Evolutionary conservation across 2,888 invertebrate species (phyloP), one percentile per base, ranked within the genome.

Genomic region (Apantesis nais): DNA sequence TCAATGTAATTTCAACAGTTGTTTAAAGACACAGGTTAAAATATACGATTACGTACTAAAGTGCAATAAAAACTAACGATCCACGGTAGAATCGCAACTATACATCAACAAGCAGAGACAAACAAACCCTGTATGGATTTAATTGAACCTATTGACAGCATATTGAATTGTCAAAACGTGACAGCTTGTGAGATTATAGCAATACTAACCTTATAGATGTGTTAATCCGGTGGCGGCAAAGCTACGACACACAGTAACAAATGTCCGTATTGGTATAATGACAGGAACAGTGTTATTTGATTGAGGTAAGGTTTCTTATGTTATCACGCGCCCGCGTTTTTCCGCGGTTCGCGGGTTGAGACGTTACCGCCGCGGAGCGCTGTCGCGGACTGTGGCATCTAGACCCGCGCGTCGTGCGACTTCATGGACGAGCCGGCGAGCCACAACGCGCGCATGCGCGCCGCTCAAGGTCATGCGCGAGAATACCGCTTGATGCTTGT

Each of bases 81-180:
- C 84, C 72, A 76, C 83, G 76, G 78, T 82, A 78, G 76, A 67
- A 76, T 78, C 70, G 72, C 71, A 62, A 74, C 71, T 74, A 74
- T 78, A 78, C 81, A 83, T 84, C 85, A 84, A 85, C 83, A 83
- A 84, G 85, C 87, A 88, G 83, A 85, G 84, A 84, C 89, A 85
- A 86, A 90, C 88, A 89, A 87, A 87, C 87, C 86, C 83, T 85
- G 86, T 87, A 89, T 88, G 87, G 88, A 86, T 52, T 52, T 52
- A 52, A 52, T 86, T 86, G 83, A 82, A 83, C 82, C 86, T 86
- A 90, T 88, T 89, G 90, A 83, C 89, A 89, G 85, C 85, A 80
- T 85, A 87, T 87, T 89, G 88, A 89, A 92, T 91, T 87, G 91
- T 89, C 88, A 84, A 89, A 92, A 91, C 92, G 92, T 91, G 92